Base-by-base conservation (phyloP, 1,140 invertebrate genomes). In the Sarcophaga peregrina region DNA sequence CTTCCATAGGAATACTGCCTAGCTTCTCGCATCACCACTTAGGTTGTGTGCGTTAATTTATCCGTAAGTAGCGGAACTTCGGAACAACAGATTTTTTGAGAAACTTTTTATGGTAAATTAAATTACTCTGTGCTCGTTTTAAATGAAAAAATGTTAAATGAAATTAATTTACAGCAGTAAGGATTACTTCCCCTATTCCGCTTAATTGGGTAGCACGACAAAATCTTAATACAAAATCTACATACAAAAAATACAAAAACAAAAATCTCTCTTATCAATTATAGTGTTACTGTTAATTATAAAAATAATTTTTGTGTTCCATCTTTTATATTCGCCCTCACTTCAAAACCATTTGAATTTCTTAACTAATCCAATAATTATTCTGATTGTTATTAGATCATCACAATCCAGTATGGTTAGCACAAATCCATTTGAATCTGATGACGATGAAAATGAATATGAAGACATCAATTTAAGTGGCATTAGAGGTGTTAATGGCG, bases 391-490 rank as follows among this genome's bases (percentile, higher is more conserved):
- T 68, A 80, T 80, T 47, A 88, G 89, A 80, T 92, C 91, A 25
- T 93, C 92, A 11, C 87, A 91, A 73, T 85, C 91, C 58, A 93
- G 92, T 86, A 87, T 93, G 73, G 90, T 84, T 13, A 93, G 92
- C 86, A 91, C 91, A 47, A 93, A 92, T 86, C 92, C 92, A 13
- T 93, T 93, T 83, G 92, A 92, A 72, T 91, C 92, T 25, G 90
- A 87, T 58, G 83, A 90, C 6, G 86, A 91, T 48, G 81, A 83
- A 73, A 37, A 37, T 37, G 82, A 83, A n/a, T 81, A 83, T 83
- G 83, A 83, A 81, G 78, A 83, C 54, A 48, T 81, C 75, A 78
- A 78, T 48, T 72, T 62, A 9, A 20, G n/a, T 68, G n/a, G 62
- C 62, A 74, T 73, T n/a, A 25, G 5, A 48, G 80, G 58, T 73